Evolutionary conservation across 2,113 vertebrate species (phyloP).

Genomic region (Sylvietta virens): DNA sequence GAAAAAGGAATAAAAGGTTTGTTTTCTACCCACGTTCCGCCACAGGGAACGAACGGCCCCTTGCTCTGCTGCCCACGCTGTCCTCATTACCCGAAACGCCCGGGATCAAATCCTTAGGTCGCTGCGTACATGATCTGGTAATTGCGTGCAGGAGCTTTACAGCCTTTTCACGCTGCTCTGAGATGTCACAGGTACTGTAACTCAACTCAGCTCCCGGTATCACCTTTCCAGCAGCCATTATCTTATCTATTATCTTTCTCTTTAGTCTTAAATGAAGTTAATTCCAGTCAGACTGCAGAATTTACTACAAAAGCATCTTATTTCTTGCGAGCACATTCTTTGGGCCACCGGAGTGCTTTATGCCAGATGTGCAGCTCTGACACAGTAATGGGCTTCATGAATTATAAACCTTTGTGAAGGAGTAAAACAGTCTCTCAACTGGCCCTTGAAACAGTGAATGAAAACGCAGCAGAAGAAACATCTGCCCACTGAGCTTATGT

Average conservation of each 20-base stretch:
- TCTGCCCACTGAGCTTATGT: background rate
- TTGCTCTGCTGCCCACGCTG: background rate
- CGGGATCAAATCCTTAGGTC: background rate
- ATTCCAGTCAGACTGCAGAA: background rate
- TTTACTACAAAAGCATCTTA: constrained; percentile 14
- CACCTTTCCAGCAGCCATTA: background rate
- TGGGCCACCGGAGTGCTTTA: background rate
- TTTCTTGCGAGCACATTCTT: constrained; percentile 5
- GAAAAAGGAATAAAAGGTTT: background rate
- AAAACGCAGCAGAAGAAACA: background rate
- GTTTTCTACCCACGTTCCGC: background rate
- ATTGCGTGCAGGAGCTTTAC: background rate
- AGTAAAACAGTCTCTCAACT: constrained; percentile 17
- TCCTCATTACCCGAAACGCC: background rate
- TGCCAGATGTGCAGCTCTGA: constrained; percentile 2
- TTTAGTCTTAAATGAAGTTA: constrained; percentile 24
- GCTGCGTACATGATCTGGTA: background rate
- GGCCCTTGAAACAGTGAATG: constrained; percentile 36
- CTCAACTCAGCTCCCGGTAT: background rate
- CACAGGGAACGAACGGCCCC: background rate
- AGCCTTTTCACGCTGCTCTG: background rate
- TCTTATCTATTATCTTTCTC: constrained; percentile 29
- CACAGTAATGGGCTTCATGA: background rate
- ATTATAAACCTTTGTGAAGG: constrained; percentile 34
- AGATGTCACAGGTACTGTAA: constrained; percentile 1